Percentiles rank a stretch among this genome's conserved stretches.
Evolutionary conservation across 2,113 vertebrate species (phyloP).

Genomic region (Spea multiplicata): DNA sequence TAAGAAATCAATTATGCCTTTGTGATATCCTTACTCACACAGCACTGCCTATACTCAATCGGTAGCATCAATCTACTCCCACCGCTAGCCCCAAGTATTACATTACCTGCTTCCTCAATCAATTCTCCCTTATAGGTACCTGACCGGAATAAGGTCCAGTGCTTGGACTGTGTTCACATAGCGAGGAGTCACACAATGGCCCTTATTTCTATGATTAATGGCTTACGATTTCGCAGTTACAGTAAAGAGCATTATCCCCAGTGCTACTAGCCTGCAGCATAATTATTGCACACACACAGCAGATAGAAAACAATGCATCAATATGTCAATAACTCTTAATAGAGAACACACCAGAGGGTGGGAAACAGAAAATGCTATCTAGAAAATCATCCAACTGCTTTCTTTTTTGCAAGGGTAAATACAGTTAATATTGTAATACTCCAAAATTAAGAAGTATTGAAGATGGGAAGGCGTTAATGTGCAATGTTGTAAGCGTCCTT

Average conservation of each 20-base stretch:
- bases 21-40: no score
- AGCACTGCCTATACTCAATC: conserved; percentile 16
- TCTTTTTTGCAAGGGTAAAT: no score
- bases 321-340: conserved; percentile 28
- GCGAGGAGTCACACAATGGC: no score
- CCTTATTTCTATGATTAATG: conserved; percentile 1
- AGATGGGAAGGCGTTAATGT: background rate
- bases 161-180: background rate
- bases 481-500: no score
- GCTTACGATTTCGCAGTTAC: conserved; percentile 25
- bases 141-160: background rate
- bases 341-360: conserved; percentile 1
- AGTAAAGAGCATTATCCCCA: conserved; percentile 25
- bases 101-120: background rate
- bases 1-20: no score
- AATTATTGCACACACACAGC: conserved; percentile 6
- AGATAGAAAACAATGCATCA: conserved; percentile 32
- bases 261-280: conserved; percentile 7
- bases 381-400: background rate
- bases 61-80: conserved; percentile 37
- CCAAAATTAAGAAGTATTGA: background rate
- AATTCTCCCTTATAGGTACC: background rate
- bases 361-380: conserved; percentile 26
- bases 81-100: background rate
- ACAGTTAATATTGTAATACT: no score